Percentiles rank a stretch among this genome's conserved stretches.
Evolutionary conservation across 1,140 invertebrate species (phyloP).

Genomic region (Rhopalosiphum padi): DNA sequence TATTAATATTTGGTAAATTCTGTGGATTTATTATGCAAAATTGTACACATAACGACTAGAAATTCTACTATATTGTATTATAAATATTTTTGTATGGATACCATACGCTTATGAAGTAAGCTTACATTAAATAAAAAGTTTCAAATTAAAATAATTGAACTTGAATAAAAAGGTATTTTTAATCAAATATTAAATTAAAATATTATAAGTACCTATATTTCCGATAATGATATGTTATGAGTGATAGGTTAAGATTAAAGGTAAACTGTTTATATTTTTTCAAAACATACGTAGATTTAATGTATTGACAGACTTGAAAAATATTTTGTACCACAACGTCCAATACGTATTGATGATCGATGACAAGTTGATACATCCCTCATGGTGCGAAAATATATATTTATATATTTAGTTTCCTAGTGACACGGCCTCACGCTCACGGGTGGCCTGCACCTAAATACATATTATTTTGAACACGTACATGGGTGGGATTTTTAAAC

Average conservation of each 20-base stretch:
- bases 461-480: conserved; percentile 13
- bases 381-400: conserved; percentile 9
- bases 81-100: too few relatives aligned
- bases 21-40: too few relatives aligned
- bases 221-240: not conserved
- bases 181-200: not conserved
- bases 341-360: not conserved
- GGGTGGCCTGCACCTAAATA: not conserved
- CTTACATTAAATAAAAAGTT: too few relatives aligned
- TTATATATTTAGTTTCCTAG: not conserved
- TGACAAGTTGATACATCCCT: conserved; percentile 32
- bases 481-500: not conserved
- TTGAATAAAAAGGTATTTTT: not conserved
- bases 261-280: not conserved
- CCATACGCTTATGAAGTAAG: too few relatives aligned
- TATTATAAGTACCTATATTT: not conserved
- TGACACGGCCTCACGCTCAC: not conserved
- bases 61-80: too few relatives aligned
- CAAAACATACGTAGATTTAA: not conserved
- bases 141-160: too few relatives aligned
- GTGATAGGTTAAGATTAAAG: not conserved
- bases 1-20: too few relatives aligned
- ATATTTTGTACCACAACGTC: not conserved
- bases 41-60: too few relatives aligned
- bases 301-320: not conserved